Base-by-base conservation (phyloP, 2,797 vertebrate species). In the Manis crassicaudata region DNA sequence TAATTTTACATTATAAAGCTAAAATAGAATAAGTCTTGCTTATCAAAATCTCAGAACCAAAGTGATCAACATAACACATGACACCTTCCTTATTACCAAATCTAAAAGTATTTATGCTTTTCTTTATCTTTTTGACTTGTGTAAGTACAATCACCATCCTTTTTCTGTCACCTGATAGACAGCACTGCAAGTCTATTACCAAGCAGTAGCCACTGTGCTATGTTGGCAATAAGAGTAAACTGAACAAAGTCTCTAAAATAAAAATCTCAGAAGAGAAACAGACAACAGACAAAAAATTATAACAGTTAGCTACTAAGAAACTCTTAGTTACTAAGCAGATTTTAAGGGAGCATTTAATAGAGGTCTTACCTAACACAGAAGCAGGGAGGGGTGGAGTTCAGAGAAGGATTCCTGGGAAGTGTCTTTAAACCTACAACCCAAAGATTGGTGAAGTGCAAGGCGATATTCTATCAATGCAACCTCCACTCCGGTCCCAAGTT, bases 1-100 rank as follows among this genome's bases (percentile, higher is more conserved):
- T 54, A 80, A 70, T 43, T 88, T 89, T n/a, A 82, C 23, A 82
- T 72, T 65, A 86, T 63, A 83, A 86, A 92, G 50, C 63, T 91
- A 86, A 92, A 96, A 65, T 3, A 63, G 77, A 46, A 46, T 75
- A 70, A 91, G 54, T 56, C 46, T 58, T 82, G 62, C 68, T 83
- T 95, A 88, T 50, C n/a, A 80, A 62, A 88, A 91, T 72, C 75
- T 90, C 67, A 85, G 65, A 94, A 85, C 21, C 29, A 86, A 91
- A 75, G 0, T 56, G 40, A 95, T 75, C 37, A 95, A 90, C 29
- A 60, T 72, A 77, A 80, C 23, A 46, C 18, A 95, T 90, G 82
- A 46, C 2, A 67, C 2, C 40, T 20, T 60, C 32, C 68, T 95
- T 72, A 87, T 88, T 88, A 90, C 13, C 82, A 90, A 79, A 32